Evolutionary conservation across 1,140 invertebrate species (phyloP).

Genomic region (Melanaphis sacchari): DNA sequence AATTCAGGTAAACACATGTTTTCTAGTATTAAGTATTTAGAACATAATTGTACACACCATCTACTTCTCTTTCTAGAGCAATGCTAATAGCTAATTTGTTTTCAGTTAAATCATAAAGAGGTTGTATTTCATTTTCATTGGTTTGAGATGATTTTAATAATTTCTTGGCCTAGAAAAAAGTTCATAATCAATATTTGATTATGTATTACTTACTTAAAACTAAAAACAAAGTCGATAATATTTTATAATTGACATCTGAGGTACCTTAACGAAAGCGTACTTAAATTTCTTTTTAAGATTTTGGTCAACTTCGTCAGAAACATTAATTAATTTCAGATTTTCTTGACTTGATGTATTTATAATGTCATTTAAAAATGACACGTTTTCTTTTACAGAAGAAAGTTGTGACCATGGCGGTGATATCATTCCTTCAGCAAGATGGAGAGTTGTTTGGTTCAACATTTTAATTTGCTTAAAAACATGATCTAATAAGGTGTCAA

Average conservation of each 20-base stretch:
- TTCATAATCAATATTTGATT: not conserved
- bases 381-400: constrained; percentile 57
- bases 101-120: constrained; percentile 7
- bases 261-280: constrained; percentile 61
- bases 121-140: constrained; percentile 45
- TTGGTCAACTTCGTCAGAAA: constrained; percentile 59
- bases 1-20: not conserved
- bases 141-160: constrained; percentile 31
- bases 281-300: constrained; percentile 61
- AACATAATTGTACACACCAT: not conserved
- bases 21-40: not conserved
- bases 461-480: constrained; percentile 70
- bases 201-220: not conserved
- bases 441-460: constrained; percentile 66
- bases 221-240: not conserved
- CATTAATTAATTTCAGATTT: constrained; percentile 39
- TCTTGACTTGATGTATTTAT: constrained; percentile 50
- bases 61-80: constrained; percentile 32
- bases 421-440: constrained; percentile 71
- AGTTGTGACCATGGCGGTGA: constrained; percentile 77
- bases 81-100: not conserved
- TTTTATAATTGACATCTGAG: not conserved
- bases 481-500: constrained; percentile 80
- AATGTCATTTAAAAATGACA: constrained; percentile 55
- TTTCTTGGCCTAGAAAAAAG: constrained; percentile 42